Base-by-base conservation (phyloP, 2,888 invertebrate species). In the Leptopilina myrica region DNA sequence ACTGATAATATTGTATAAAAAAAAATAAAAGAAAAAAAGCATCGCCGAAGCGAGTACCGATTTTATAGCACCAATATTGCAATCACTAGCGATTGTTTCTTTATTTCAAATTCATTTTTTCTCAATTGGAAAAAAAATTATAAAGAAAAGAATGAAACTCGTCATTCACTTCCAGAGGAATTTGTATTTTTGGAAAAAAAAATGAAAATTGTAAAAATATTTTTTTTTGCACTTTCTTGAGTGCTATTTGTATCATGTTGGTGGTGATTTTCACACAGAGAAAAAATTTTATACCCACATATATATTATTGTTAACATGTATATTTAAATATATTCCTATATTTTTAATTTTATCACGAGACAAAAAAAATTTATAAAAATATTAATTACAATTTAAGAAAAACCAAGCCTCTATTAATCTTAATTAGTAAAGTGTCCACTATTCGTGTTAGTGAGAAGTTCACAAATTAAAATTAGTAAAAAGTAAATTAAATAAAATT, bases 31-130 rank as follows among this genome's bases (percentile, higher is more conserved):
- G 33, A 73, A 7, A 73, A 69, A 56, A 12, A 73, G 53, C 73
- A 56, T 73, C 56, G 56, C 33, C 73, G 56, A 56, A 73, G 73
- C 73, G 73, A 73, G 73, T 73, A 73, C 49, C 69, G 69, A 73
- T 73, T 73, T 73, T 14, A 67, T 53, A 14, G 53, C 56, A 56
- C 26, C 53, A 73, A 73, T 33, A 33, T 49, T 8, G 20, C 12
- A 49, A 46, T 67, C 6, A 33, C 53, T 26, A n/a, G 56, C 2
- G 11, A 15, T 66, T 46, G 9, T 73, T 56, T 33, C 53, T 9
- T 73, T 56, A 56, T 56, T 49, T 49, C 12, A 2, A 43, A 56
- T 14, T 56, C 26, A 3, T 20, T 26, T 40, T 33, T 66, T 43
- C 43, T 66, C n/a, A 43, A 33, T 66, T 64, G 65, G 43, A 33